Evolutionary conservation across 2,888 invertebrate genomes (phyloP), one percentile per base, ranked within the genome.

Genomic region (Acheta domesticus): DNA sequence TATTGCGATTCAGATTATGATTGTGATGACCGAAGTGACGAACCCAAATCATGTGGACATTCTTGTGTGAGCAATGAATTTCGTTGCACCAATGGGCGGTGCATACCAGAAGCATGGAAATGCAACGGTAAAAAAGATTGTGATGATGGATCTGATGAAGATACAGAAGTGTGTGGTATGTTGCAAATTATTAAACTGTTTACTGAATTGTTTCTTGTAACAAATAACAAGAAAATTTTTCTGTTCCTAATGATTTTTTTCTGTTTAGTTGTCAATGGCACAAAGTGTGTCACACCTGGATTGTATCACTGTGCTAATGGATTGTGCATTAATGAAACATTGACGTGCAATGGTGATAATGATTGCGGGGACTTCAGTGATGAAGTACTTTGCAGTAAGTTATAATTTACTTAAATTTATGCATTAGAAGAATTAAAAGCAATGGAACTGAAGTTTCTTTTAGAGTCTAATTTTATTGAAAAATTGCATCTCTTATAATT

Each of bases 121-220:
- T 96, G 95, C 86, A 93, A 96, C 86, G 92, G 93, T 0, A 88
- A 90, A 74, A 89, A 91, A 83, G 93, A 95, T 86, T 87, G 95
- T 86, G 89, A 89, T 49, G 93, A 93, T 85, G 90, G 90, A 12
- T 91, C 92, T 78, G 94, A 94, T 86, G 94, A 94, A 87, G 91
- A 91, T 74, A 87, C 85, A 14, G 83, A 85, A 14, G 83, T 89
- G 77, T 92, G 92, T 84, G 85, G 86, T 77, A 84, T 88, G 86
- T 88, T 86, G 12, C 85, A 48, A 79, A 75, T 75, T 48, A 48
- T 48, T 23, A 16, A 50, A 16, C n/a, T 36, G 62, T 80, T 19
- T 82, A 49, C 19, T 16, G 62, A 21, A 48, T 77, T 20, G 14
- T 14, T n/a, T 12, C 5, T n/a, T 20, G 16, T 50, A 4, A 77